These are phyloP conservation scores for Orestias chungarensis DNA, from an alignment of 2,797 vertebrate genomes.

Conservation along the genomic window DNA sequence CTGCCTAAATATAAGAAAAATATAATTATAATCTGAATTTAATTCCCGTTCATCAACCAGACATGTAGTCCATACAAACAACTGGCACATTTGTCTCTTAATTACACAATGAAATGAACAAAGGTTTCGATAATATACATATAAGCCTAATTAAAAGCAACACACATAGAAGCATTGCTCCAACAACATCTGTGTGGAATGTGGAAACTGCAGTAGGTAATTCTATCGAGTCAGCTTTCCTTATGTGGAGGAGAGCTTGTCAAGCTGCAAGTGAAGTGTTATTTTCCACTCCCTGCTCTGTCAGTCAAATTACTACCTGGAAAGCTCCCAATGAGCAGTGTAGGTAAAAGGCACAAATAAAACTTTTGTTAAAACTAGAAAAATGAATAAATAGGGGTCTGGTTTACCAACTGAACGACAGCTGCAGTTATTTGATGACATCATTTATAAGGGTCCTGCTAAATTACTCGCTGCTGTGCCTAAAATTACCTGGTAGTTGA, in stretches of 20 bases:
- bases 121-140: not conserved
- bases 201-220: constrained; percentile 8
- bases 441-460: constrained; percentile 51
- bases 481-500: constrained; percentile 28
- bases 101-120: not conserved
- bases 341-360: constrained; percentile 51
- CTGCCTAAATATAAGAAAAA: not conserved
- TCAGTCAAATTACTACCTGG: constrained; percentile 59
- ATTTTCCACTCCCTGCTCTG: constrained; percentile 54
- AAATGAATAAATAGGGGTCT: constrained; percentile 9
- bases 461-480: constrained; percentile 36
- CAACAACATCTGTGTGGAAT: not conserved
- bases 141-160: not conserved
- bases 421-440: constrained; percentile 63
- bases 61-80: not conserved
- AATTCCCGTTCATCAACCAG: not conserved
- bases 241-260: constrained; percentile 34
- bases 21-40: not conserved
- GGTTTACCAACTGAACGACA: constrained; percentile 56
- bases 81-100: not conserved
- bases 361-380: constrained; percentile 48
- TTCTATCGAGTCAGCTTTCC: constrained; percentile 28
- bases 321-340: constrained; percentile 46
- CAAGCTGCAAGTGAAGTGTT: constrained; percentile 48
- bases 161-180: not conserved